Evolutionary conservation across 2,797 vertebrate species (phyloP).

Genomic region (Cuniculus paca): DNA sequence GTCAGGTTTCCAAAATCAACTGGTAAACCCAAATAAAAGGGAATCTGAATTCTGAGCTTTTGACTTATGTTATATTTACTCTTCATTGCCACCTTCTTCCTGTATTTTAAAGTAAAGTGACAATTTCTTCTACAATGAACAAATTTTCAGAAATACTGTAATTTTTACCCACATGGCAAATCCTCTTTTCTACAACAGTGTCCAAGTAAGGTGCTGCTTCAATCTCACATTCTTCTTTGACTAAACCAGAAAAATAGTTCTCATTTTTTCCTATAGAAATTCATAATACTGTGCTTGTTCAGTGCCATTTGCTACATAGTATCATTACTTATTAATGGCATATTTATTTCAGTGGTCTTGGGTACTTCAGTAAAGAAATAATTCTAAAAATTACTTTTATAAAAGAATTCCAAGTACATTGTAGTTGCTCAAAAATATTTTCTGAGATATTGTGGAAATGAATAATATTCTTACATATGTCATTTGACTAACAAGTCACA

Average conservation of each 20-base stretch:
- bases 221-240: neutral
- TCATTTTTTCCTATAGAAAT: neutral
- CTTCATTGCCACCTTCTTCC: neutral
- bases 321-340: neutral
- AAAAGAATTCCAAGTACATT: neutral
- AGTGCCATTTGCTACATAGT: neutral
- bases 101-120: conserved; percentile 1
- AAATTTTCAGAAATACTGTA: neutral
- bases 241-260: neutral
- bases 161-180: neutral
- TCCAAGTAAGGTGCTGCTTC: neutral
- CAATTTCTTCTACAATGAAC: neutral
- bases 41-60: neutral
- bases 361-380: neutral
- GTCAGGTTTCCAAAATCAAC: neutral
- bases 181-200: neutral
- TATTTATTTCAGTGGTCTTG: neutral
- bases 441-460: neutral
- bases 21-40: neutral
- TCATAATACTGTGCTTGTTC: neutral
- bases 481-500: neutral
- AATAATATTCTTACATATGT: neutral
- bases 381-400: neutral
- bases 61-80: neutral
- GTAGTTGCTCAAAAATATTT: conserved; percentile 9